Evolutionary conservation across 2,888 invertebrate genomes (phyloP).

Genomic region (Oxytorus armatus): DNA sequence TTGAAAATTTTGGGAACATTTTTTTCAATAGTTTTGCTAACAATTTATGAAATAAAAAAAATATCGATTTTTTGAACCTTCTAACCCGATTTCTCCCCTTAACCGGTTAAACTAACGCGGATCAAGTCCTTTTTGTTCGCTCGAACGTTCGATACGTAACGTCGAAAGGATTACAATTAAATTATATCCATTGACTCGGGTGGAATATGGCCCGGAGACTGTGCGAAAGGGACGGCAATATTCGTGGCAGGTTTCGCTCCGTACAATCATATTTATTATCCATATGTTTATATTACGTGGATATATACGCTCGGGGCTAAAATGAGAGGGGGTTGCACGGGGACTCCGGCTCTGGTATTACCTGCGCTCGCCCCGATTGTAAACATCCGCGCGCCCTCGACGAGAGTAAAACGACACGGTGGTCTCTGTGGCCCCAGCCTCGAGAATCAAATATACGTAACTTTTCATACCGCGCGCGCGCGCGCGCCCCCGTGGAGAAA

Average conservation of each 20-base stretch:
- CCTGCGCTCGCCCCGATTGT: slow-evolving; percentile 55
- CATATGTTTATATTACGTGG: slow-evolving; percentile 25
- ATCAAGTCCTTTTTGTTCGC: slow-evolving; percentile 12
- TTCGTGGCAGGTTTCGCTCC: slow-evolving; percentile 60
- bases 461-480: too few relatives aligned
- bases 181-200: slow-evolving; percentile 48
- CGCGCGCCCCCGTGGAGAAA: too few relatives aligned
- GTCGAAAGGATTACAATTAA: slow-evolving; percentile 47
- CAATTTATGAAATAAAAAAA: too few relatives aligned
- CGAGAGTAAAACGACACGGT: slow-evolving; percentile 66
- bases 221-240: slow-evolving; percentile 23
- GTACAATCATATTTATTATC: slow-evolving; percentile 6
- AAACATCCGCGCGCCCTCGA: slow-evolving; percentile 63
- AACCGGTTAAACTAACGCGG: neutral
- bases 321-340: slow-evolving; percentile 33
- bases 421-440: slow-evolving; percentile 56
- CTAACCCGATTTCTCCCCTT: too few relatives aligned
- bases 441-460: slow-evolving; percentile 48
- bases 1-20: too few relatives aligned
- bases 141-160: slow-evolving; percentile 8
- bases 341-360: slow-evolving; percentile 59
- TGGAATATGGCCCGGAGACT: slow-evolving; percentile 37
- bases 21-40: too few relatives aligned
- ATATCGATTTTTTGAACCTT: too few relatives aligned
- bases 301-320: neutral